Base-by-base conservation (phyloP, 2,113 vertebrate genomes). In the Plestiodon gilberti region DNA sequence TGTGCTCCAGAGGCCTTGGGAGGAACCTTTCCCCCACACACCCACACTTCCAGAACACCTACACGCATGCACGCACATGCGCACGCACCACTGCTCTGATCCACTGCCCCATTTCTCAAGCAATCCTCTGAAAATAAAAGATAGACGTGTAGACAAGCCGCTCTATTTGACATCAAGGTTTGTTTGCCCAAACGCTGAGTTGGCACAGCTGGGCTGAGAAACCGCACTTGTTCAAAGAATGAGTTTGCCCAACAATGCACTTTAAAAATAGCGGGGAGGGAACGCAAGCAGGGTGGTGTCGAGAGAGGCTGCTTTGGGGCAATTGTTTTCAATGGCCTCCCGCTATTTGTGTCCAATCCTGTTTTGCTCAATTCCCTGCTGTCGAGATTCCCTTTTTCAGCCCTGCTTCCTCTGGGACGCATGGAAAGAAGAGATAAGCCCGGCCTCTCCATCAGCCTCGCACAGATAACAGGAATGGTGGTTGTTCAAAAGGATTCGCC, bases 361-460 rank as follows among this genome's bases (percentile, higher is more conserved):
- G 38, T 83, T 65, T 78, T 76, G 87, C 33, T 92, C 25, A 4
- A 57, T 92, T 93, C 93, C 92, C 90, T 91, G 88, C 92, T 93
- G 87, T 90, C 84, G 86, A 81, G 86, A 91, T 88, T 90, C 91
- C 78, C 87, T 91, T 89, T 83, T 89, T 69, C 88, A 93, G 85
- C 38, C 79, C 78, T 76, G 81, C 75, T 93, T 95, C 95, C 94
- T 94, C 82, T 38, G 91, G 86, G 83, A 85, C 84, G 65, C 87
- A 81, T 89, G 92, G 87, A 83, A 38, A 88, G 23, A 15, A 81
- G 67, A 90, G 93, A 95, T 93, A 94, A 94, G 90, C 86, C 81
- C 71, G 89, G 83, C 62, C 82, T 88, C 83, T 65, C 84, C 85
- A 87, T 55, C 74, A 67, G 52, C 88, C 91, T 81, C 82, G 80